Base-by-base conservation (phyloP, 2,888 invertebrate genomes). In the Eilema depressum region DNA sequence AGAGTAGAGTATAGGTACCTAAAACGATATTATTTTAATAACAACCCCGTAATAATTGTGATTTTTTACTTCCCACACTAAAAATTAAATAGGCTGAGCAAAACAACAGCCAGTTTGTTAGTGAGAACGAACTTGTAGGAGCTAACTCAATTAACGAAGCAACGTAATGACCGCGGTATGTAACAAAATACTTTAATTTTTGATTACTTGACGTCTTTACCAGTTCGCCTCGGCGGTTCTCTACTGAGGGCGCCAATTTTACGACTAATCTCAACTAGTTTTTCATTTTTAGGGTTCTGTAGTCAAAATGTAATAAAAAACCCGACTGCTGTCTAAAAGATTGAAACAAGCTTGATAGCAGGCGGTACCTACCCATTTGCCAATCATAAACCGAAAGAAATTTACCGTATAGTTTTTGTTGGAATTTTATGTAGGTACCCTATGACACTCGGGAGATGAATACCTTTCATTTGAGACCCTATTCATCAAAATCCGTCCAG, bases 141-240 rank as follows among this genome's bases (percentile, higher is more conserved):
- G 53, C n/a, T 2, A 53, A 20, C 10, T 53, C n/a, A 53, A 53
- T 53, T 53, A 53, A 53, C 53, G n/a, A 20, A 53, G 8, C 8
- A n/a, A n/a, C 10, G 5, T 47, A 53, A 53, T 53, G 10, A 2
- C n/a, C 53, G 53, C n/a, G 53, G 53, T 53, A 53, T 53, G 53
- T n/a, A n/a, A 53, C 53, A 8, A 53, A 53, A 53, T n/a, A 53
- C 53, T 53, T 53, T 53, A 53, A 53, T 53, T 53, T 53, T 53
- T 53, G 53, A n/a, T 53, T n/a, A 53, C 53, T 1, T 8, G 8
- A 10, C 17, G 47, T 20, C 20, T 47, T 47, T 47, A 47, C n/a
- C 53, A 8, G 53, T 53, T 53, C 53, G 53, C 5, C 53, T 53
- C 53, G 53, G 53, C 53, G n/a, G 53, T 53, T 17, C 20, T n/a